Conservation (phyloP, 2,888 invertebrate genomes). For the Tuberolachnus salignus region DNA sequence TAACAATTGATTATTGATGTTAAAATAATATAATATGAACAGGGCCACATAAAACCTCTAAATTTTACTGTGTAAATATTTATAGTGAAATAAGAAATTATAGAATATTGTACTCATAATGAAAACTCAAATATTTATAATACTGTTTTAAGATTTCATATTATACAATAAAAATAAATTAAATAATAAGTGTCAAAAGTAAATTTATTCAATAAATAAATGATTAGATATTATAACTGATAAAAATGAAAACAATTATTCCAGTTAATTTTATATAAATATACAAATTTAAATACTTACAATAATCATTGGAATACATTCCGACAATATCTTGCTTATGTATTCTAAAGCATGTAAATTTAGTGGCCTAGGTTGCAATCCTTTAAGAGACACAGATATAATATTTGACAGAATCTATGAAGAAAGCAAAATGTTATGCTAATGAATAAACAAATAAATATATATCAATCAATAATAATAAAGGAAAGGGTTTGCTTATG, state of each 20-base stretch:
- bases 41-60: no score
- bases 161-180: no score
- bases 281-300: constrained; percentile 25
- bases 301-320: constrained; percentile 34
- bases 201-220: background rate
- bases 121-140: background rate
- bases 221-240: no score
- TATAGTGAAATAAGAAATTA: no score
- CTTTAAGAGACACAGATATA: constrained; percentile 32
- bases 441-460: background rate
- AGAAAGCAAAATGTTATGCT: background rate
- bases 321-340: constrained; percentile 8
- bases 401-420: constrained; percentile 26
- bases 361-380: background rate
- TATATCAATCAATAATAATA: no score
- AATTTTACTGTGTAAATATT: no score
- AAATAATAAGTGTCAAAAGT: background rate
- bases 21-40: no score
- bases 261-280: background rate
- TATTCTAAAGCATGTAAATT: constrained; percentile 14
- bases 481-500: no score
- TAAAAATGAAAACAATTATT: no score
- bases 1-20: no score
- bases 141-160: no score
- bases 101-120: background rate